Percentiles rank a stretch among this genome's conserved stretches.
phyloP scores from a whole-genome alignment of 2,113 vertebrate genomes.

The Scolopax mira region DNA sequence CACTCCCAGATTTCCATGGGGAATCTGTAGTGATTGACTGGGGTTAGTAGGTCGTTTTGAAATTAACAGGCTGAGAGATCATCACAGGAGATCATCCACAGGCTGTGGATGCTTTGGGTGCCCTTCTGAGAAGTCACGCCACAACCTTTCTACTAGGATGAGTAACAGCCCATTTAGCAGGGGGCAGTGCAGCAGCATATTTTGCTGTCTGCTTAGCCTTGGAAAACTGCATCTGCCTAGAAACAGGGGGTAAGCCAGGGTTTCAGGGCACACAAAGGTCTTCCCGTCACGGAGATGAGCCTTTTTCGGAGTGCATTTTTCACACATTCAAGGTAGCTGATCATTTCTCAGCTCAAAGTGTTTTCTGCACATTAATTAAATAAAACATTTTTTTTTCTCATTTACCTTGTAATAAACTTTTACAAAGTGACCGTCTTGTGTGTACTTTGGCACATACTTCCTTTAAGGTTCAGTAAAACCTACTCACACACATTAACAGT shows the following conservation, averaged over 20 bases:
- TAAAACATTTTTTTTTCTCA: slow-evolving; percentile 40
- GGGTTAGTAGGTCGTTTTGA: background rate
- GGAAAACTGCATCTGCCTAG: background rate
- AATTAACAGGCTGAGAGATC: background rate
- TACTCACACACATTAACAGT: background rate
- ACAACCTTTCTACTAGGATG: background rate
- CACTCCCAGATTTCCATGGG: background rate
- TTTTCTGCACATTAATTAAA: slow-evolving; percentile 53
- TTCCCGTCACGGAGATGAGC: background rate
- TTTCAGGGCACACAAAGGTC: background rate
- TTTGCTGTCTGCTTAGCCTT: background rate
- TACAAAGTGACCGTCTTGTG: background rate
- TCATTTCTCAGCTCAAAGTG: background rate
- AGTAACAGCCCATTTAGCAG: background rate
- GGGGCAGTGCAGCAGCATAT: background rate
- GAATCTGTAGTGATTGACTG: background rate
- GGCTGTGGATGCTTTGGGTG: background rate
- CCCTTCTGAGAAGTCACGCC: background rate
- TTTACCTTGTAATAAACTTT: slow-evolving; percentile 47
- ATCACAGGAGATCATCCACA: too few relatives aligned
- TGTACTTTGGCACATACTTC: background rate
- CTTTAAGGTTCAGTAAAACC: background rate
- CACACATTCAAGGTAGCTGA: background rate
- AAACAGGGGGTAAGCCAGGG: background rate
- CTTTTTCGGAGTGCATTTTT: background rate